Evolutionary conservation across 1,140 invertebrate species (phyloP).

Genomic region (Yoshiicerus persimilis): DNA sequence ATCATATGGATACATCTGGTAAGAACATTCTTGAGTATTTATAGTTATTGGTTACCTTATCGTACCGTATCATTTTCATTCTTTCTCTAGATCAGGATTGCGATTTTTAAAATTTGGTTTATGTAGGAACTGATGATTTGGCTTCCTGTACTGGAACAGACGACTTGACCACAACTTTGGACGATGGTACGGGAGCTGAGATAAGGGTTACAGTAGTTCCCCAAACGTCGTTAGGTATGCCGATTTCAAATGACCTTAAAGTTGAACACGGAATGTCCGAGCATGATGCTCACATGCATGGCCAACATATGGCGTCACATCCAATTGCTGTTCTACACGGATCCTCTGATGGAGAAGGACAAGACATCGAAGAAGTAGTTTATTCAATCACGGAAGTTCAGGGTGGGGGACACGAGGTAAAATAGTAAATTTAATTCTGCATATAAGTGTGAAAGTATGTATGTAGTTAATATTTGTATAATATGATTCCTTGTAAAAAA

Average conservation of each 20-base stretch:
- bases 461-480: not conserved
- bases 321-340: constrained; percentile 11
- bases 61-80: not conserved
- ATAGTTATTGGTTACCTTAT: not conserved
- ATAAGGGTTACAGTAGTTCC: constrained; percentile 21
- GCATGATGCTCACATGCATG: not conserved
- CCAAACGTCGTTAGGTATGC: not conserved
- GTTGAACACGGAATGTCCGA: not conserved
- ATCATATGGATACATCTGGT: not conserved
- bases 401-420: constrained; percentile 26
- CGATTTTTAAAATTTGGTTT: not conserved
- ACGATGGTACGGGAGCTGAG: not conserved
- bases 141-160: not conserved
- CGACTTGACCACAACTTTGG: constrained; percentile 25
- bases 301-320: constrained; percentile 12
- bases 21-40: not conserved
- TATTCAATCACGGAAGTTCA: constrained; percentile 34
- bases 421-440: not conserved
- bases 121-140: not conserved
- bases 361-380: constrained; percentile 37
- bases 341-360: not conserved
- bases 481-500: not conserved
- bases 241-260: not conserved
- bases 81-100: not conserved
- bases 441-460: not conserved